These are phyloP conservation scores for Coleophora flavipennella DNA, from an alignment of 2,888 invertebrate genomes.

Conservation along the genomic window DNA sequence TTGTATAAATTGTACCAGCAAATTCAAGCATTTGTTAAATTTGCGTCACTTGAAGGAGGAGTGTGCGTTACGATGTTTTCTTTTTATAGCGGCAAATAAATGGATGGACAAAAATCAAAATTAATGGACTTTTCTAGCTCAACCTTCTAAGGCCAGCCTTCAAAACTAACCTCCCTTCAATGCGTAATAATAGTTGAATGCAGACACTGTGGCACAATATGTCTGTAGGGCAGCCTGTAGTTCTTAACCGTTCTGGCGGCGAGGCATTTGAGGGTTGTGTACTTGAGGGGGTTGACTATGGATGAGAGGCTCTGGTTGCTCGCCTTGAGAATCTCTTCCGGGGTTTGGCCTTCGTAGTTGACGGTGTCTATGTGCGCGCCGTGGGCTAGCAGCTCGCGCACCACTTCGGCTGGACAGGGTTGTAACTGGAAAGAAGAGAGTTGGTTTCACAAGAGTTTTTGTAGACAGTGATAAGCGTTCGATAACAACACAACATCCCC, in stretches of 20 bases:
- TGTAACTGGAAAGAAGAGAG: conserved; percentile 36
- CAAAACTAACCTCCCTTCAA: conserved; percentile 24
- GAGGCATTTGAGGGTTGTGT: conserved; percentile 87
- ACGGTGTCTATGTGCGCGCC: conserved; percentile 91
- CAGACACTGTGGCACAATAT: conserved; percentile 67
- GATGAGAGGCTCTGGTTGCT: conserved; percentile 74
- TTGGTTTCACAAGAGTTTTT: too few relatives aligned
- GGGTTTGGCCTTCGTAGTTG: conserved; percentile 83
- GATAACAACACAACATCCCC: too few relatives aligned
- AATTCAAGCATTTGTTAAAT: too few relatives aligned
- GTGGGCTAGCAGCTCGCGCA: conserved; percentile 79
- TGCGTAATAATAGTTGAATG: conserved; percentile 63
- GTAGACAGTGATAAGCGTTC: too few relatives aligned
- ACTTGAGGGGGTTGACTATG: conserved; percentile 82
- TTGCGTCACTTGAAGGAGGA: too few relatives aligned
- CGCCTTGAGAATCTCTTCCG: conserved; percentile 76
- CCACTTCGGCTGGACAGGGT: conserved; percentile 80
- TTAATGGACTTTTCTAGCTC: not conserved
- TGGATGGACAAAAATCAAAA: too few relatives aligned
- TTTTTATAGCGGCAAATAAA: too few relatives aligned
- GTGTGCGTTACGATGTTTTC: too few relatives aligned
- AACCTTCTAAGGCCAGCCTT: too few relatives aligned
- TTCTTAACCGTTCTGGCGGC: conserved; percentile 86
- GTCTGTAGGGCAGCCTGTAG: conserved; percentile 76
- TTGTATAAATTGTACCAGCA: too few relatives aligned